Base-by-base conservation (phyloP, 2,113 vertebrate genomes). In the Entomyzon cyanotis region DNA sequence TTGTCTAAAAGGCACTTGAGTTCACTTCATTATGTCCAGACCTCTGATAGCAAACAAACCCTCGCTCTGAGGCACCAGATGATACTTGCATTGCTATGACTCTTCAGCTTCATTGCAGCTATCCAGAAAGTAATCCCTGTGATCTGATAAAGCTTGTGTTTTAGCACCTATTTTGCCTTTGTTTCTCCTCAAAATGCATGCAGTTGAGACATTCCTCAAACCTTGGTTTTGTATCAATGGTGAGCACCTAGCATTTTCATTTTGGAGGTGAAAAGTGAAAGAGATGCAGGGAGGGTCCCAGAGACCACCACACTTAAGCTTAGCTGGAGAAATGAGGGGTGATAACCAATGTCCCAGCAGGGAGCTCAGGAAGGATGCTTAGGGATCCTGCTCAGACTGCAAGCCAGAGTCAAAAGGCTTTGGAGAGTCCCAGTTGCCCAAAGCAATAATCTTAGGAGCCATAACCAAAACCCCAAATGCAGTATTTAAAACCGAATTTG, bases 311-410 rank as follows among this genome's bases (percentile, higher is more conserved):
- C 13, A 31, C 6, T 1, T 4, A 31, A 64, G 11, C 5, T 56
- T 59, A 9, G 0, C 3, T 67, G n/a, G 12, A 77, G 28, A 58
- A 65, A 23, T 27, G 9, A 17, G 1, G 5, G 9, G 1, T 37
- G n/a, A 30, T 37, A 30, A 27, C 2, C 1, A 0, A 5, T 21
- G 6, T 74, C 3, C 27, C 24, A 74, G 15, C 6, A 53, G 22
- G 21, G 4, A 62, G 7, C 33, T 65, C 50, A 58, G 83, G 31
- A 65, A 53, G 44, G 19, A 69, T 1, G 1, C 15, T 14, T 35
- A n/a, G 22, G 4, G 15, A 24, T 65, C 5, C 23, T 47, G 22
- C 11, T 84, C 39, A 70, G 25, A 16, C 8, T 18, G 12, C 18
- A n/a, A 71, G 25, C 0, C 52, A 50, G 14, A 23, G 25, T 10